Evolutionary conservation across 2,113 vertebrate species (phyloP), one percentile per base, ranked within the genome.

Genomic region (Channa maculata): DNA sequence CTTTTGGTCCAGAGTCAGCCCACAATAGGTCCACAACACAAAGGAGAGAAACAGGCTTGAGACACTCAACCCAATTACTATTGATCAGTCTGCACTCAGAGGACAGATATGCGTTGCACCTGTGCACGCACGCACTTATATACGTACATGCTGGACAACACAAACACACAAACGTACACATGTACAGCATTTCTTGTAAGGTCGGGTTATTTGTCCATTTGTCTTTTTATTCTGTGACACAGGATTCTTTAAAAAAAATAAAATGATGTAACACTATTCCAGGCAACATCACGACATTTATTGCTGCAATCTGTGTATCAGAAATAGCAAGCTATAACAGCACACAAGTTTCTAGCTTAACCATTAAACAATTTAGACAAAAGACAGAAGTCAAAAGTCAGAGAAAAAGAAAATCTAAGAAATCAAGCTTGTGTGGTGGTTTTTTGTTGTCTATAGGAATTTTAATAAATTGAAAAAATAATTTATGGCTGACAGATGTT

Each of bases 41-140:
- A 89, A 90, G 84, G 74, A 77, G 81, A 86, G 88, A 92, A 86
- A 86, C 91, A 77, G 86, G 78, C 79, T 76, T 59, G 86, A 88
- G 86, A 90, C 83, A 87, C 75, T 89, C 89, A 87, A 92, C 88
- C 90, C 88, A 91, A 94, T 94, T 93, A 92, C 88, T 88, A 93
- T 92, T 90, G 88, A 94, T 93, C 89, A 91, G 80, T 68, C 75
- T 80, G 76, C 87, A 81, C 84, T 89, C 82, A 71, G 53, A 77
- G 71, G 67, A 86, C 73, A 77, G 72, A 77, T 54, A 14, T 6
- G 6, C 83, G 87, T 84, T 72, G 83, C 85, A 55, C 52, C 33
- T 43, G 60, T 68, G 14, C 66, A 51, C 44, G 36, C 39, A 39
- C 33, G 82, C 36, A 44, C 55, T 41, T 43, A n/a, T 72, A 58